Percentiles rank a stretch among this genome's conserved stretches.
Evolutionary conservation across 1,140 invertebrate genomes (phyloP).

Genomic region (Drosophila ananassae): DNA sequence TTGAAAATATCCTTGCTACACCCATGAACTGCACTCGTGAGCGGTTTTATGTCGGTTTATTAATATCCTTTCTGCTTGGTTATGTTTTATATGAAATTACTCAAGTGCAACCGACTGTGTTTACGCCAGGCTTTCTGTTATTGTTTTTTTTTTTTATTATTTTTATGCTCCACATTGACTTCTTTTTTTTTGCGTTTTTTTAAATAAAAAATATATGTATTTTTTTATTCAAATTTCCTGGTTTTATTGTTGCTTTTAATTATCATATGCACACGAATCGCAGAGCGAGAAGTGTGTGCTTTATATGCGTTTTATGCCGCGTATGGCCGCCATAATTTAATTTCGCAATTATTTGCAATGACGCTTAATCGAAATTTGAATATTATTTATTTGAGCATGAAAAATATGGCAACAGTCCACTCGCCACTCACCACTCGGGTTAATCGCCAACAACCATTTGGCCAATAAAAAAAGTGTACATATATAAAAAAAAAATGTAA

Average conservation of each 20-base stretch:
- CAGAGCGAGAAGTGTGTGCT: neutral
- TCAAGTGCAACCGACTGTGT: conserved; percentile 81
- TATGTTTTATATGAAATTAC: conserved; percentile 83
- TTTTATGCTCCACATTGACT: conserved; percentile 1
- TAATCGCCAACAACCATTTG: neutral
- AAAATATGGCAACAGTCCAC: conserved; percentile 30
- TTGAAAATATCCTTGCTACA: conserved; percentile 4
- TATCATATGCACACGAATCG: conserved; percentile 75
- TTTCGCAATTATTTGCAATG: conserved; percentile 73
- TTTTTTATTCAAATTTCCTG: conserved; percentile 44
- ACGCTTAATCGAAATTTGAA: conserved; percentile 68
- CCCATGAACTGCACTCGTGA: conserved; percentile 24
- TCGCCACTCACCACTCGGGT: neutral
- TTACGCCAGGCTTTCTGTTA: conserved; percentile 55
- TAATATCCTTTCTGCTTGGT: conserved; percentile 83
- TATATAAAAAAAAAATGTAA: neutral
- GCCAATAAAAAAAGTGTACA: conserved; percentile 1
- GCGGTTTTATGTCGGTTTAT: conserved; percentile 78
- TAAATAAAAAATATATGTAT: conserved; percentile 2
- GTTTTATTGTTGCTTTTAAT: conserved; percentile 62
- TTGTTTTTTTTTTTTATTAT: conserved; percentile 19
- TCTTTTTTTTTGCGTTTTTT: conserved; percentile 29
- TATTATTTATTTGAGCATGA: conserved; percentile 68
- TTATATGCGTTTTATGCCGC: conserved; percentile 16
- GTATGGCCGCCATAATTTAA: conserved; percentile 44